phyloP scores from a whole-genome alignment of 2,113 vertebrate genomes.

The Petromus typicus region DNA sequence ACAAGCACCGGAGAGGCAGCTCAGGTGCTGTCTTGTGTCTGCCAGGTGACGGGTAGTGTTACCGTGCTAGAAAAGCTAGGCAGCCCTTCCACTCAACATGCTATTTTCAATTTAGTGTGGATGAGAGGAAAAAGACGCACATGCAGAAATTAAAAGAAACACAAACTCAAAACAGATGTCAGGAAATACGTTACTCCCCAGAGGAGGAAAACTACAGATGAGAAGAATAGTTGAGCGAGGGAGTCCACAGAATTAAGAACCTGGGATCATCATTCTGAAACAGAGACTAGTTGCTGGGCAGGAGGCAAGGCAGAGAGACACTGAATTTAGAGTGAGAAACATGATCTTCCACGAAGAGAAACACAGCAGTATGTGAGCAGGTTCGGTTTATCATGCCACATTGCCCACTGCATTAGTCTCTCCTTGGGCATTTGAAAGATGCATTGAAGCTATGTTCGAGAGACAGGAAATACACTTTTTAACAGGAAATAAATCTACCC shows the following conservation, averaged over 20 bases:
- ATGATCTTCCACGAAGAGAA: constrained; percentile 69
- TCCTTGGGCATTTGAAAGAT: constrained; percentile 50
- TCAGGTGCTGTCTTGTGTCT: background rate
- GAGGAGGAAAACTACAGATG: constrained; percentile 67
- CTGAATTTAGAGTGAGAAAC: constrained; percentile 68
- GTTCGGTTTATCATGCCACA: background rate
- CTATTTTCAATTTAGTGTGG: constrained; percentile 72
- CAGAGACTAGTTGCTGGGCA: background rate
- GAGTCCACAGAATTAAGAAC: constrained; percentile 64
- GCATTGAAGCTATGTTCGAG: constrained; percentile 50
- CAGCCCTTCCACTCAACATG: constrained; percentile 57
- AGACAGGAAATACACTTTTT: constrained; percentile 67
- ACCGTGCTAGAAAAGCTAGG: constrained; percentile 69
- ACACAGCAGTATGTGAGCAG: background rate
- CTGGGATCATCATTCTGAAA: constrained; percentile 62
- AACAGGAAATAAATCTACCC: constrained; percentile 74
- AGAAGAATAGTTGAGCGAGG: constrained; percentile 71
- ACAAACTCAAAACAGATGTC: constrained; percentile 86
- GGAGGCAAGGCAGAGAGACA: background rate
- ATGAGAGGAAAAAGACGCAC: constrained; percentile 57
- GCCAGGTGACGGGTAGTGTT: constrained; percentile 55
- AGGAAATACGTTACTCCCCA: constrained; percentile 79
- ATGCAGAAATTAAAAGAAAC: constrained; percentile 81
- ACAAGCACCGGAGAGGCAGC: background rate
- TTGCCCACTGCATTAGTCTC: background rate